A percentile compares a stretch with the other conserved stretches of the same genome.
Evolutionary conservation across 1,140 invertebrate species (phyloP).

Genomic region (Pachyrhynchus sulphureomaculatus): DNA sequence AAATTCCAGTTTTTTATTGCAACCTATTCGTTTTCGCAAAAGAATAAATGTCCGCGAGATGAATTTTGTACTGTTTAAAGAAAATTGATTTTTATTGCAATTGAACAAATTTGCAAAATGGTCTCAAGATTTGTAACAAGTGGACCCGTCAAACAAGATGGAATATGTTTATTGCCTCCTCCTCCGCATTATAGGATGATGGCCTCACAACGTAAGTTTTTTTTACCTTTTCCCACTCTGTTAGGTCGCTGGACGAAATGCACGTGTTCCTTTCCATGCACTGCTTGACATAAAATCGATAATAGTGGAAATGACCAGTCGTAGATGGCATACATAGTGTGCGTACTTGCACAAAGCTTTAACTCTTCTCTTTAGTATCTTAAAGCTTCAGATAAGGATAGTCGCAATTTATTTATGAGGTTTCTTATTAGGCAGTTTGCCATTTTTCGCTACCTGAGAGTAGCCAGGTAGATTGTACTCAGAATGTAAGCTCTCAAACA

Average conservation of each 20-base stretch:
- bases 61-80: neutral
- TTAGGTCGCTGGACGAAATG: neutral
- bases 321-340: neutral
- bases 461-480: neutral
- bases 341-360: neutral
- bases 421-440: neutral
- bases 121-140: slow-evolving; percentile 49
- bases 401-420: neutral
- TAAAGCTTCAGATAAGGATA: neutral
- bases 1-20: slow-evolving; percentile 11
- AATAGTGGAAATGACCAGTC: slow-evolving; percentile 13
- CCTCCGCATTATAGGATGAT: slow-evolving; percentile 47
- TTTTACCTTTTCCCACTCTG: neutral
- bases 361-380: neutral
- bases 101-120: slow-evolving; percentile 8
- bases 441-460: neutral
- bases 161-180: slow-evolving; percentile 46
- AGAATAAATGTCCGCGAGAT: slow-evolving; percentile 3
- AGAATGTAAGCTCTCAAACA: neutral
- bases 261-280: slow-evolving; percentile 16
- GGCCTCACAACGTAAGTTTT: slow-evolving; percentile 45
- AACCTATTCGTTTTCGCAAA: slow-evolving; percentile 17
- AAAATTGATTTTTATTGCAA: slow-evolving; percentile 1
- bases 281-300: slow-evolving; percentile 26
- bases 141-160: slow-evolving; percentile 47